Percentiles rank a stretch among this genome's conserved stretches.
Evolutionary conservation across 2,797 vertebrate species (phyloP).

Genomic region (Antennarius maculatus): DNA sequence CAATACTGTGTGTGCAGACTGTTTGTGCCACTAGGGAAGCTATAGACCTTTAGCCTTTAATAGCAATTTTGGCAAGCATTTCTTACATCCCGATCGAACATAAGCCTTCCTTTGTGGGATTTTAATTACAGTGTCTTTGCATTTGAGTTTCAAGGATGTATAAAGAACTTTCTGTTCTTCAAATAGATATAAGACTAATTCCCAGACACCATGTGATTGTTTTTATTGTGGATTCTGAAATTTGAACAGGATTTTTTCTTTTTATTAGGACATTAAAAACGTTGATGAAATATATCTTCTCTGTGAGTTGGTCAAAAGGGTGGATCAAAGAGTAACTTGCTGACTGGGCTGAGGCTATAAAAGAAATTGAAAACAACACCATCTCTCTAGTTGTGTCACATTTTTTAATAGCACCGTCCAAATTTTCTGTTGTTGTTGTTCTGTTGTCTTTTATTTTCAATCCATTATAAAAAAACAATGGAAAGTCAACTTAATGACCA

Average conservation of each 20-base stretch:
- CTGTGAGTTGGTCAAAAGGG: background rate
- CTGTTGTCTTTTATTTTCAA: background rate
- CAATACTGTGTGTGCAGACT: background rate
- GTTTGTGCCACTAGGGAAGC: background rate
- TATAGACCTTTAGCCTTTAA: background rate
- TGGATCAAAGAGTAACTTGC: conserved; percentile 3
- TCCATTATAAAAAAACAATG: conserved; percentile 28
- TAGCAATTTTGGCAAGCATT: background rate
- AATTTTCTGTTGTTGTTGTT: background rate
- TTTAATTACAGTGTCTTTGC: conserved; percentile 6
- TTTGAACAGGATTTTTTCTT: background rate
- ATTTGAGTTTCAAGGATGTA: background rate
- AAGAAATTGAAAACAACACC: conserved; percentile 8
- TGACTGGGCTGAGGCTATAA: conserved; percentile 19
- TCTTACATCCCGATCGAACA: background rate
- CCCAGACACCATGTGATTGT: conserved; percentile 28
- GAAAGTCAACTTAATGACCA: conserved; percentile 36
- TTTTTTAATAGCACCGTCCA: conserved; percentile 1
- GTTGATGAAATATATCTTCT: background rate
- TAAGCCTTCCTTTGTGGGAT: background rate
- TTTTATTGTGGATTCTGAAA: conserved; percentile 15
- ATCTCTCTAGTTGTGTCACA: conserved; percentile 3
- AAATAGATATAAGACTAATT: too few species aligned
- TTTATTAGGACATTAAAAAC: conserved; percentile 9
- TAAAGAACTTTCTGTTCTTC: too few species aligned